These are phyloP conservation scores for Cydia amplana DNA, from an alignment of 1,140 invertebrate genomes.

Conservation along the genomic window DNA sequence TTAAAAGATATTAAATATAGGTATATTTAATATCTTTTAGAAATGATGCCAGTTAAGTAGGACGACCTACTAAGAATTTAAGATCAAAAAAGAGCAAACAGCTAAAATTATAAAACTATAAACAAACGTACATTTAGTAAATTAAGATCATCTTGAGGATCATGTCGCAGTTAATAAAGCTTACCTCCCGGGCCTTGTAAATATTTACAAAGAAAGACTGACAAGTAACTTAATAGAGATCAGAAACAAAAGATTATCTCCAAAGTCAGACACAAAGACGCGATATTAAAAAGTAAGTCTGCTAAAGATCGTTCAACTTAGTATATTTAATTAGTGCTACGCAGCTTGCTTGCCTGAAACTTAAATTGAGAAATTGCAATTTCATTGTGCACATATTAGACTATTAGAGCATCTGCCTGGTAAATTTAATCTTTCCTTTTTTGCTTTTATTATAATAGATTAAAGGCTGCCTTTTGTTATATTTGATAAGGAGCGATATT, in stretches of 20 bases:
- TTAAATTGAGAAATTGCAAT: constrained; percentile 2
- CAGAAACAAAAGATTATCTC: constrained; percentile 17
- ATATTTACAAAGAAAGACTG: constrained; percentile 5
- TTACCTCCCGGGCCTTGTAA: constrained; percentile 3
- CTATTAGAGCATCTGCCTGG: neutral
- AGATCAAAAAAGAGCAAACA: too few relatives aligned
- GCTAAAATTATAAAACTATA: too few relatives aligned
- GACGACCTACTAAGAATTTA: too few relatives aligned
- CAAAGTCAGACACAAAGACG: constrained; percentile 18
- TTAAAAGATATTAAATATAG: too few relatives aligned
- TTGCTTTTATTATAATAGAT: neutral
- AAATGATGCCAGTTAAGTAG: too few relatives aligned
- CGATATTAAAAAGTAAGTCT: constrained; percentile 21
- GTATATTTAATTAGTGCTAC: constrained; percentile 16
- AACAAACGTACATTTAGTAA: neutral
- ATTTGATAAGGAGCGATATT: too few relatives aligned
- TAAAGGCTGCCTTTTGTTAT: neutral
- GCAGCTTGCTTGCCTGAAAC: neutral
- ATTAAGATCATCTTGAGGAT: neutral
- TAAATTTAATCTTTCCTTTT: neutral
- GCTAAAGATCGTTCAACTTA: neutral
- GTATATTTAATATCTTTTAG: too few relatives aligned
- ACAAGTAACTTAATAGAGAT: constrained; percentile 17
- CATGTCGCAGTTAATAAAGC: neutral
- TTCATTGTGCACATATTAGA: neutral